These are phyloP conservation scores for Orestias chungarensis DNA, from an alignment of 2,797 vertebrate species.

Conservation along the genomic window DNA sequence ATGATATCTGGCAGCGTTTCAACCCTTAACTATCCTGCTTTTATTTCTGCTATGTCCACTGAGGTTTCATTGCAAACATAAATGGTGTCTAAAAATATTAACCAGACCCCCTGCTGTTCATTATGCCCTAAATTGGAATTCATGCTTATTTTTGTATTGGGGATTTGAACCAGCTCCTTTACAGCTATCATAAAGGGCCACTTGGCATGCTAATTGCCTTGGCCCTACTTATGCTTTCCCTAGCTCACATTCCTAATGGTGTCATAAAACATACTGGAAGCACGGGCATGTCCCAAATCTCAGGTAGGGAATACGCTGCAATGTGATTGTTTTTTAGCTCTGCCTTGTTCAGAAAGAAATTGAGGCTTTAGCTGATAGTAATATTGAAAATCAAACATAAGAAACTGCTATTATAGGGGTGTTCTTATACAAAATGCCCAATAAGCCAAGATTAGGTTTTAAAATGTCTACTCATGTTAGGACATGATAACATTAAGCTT, in stretches of 20 bases:
- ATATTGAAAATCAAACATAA: conserved; percentile 43
- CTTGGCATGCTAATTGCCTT: conserved; percentile 81
- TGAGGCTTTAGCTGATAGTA: conserved; percentile 70
- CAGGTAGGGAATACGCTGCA: conserved; percentile 77
- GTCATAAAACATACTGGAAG: conserved; percentile 80
- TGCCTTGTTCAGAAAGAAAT: conserved; percentile 77
- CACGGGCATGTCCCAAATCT: conserved; percentile 72
- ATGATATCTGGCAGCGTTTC: conserved; percentile 69
- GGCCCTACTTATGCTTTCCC: conserved; percentile 75
- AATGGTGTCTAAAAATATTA: conserved; percentile 75
- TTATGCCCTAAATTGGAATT: conserved; percentile 75
- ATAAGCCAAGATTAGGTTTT: conserved; percentile 33
- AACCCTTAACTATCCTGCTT: conserved; percentile 64
- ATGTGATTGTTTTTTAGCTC: conserved; percentile 70
- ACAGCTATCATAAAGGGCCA: conserved; percentile 79
- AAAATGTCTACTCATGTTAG: conserved; percentile 47
- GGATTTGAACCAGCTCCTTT: conserved; percentile 74
- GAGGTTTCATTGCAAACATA: conserved; percentile 65
- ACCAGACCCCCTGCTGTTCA: conserved; percentile 63
- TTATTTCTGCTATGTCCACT: conserved; percentile 54
- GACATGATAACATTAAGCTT: conserved; percentile 58
- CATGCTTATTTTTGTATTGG: conserved; percentile 72
- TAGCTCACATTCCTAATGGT: conserved; percentile 78
- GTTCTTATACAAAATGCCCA: background rate
- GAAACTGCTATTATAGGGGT: conserved; percentile 41